Evolutionary conservation across 1,140 invertebrate species (phyloP).

Genomic region (Varroa destructor): DNA sequence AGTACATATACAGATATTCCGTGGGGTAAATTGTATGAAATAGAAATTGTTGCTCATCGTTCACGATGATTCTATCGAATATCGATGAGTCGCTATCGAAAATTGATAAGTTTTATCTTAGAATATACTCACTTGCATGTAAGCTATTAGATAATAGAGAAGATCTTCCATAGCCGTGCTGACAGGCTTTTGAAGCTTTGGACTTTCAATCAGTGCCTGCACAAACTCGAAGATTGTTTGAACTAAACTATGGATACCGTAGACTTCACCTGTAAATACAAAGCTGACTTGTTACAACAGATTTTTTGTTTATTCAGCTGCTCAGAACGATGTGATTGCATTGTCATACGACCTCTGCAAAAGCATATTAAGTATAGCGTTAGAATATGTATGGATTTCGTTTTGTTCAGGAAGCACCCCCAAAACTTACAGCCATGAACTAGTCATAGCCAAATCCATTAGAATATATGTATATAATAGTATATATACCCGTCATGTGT

Average conservation of each 20-base stretch:
- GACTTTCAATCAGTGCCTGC: slow-evolving; percentile 50
- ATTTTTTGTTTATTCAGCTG: background rate
- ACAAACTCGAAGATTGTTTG: slow-evolving; percentile 64
- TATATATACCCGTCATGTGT: too few species aligned
- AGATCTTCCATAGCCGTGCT: slow-evolving; percentile 55
- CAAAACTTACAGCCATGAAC: background rate
- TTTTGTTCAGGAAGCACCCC: too few species aligned
- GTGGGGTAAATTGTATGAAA: too few species aligned
- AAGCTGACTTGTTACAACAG: slow-evolving; percentile 28
- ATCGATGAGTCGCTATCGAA: too few species aligned
- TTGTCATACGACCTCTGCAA: background rate
- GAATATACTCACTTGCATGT: slow-evolving; percentile 47
- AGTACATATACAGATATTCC: too few species aligned
- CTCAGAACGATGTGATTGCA: background rate
- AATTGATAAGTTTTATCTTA: too few species aligned
- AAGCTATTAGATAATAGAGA: slow-evolving; percentile 58
- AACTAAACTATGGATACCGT: slow-evolving; percentile 60
- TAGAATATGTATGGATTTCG: too few species aligned
- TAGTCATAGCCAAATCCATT: slow-evolving; percentile 10
- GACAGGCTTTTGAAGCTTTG: slow-evolving; percentile 50
- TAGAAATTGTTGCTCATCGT: too few species aligned
- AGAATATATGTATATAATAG: too few species aligned
- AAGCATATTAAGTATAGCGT: too few species aligned
- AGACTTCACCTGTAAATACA: slow-evolving; percentile 49
- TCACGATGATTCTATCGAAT: too few species aligned